Percentiles rank a stretch among this genome's conserved stretches.
These are phyloP conservation scores for Drepanosiphum platanoidis DNA, from an alignment of 2,888 invertebrate genomes.

Conservation along the genomic window DNA sequence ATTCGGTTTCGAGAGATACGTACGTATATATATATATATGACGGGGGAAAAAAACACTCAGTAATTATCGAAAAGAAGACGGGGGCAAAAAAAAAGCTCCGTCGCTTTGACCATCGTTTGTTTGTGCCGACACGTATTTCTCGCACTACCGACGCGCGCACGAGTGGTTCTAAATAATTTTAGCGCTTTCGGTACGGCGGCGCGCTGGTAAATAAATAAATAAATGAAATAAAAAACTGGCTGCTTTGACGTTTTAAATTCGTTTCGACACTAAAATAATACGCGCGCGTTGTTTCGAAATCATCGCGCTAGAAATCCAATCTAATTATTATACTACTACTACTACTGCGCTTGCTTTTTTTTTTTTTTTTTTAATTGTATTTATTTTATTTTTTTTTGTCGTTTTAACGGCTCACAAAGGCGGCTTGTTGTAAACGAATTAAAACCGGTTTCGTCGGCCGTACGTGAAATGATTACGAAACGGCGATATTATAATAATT, in stretches of 20 bases:
- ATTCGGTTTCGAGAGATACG: too few relatives aligned
- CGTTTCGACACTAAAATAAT: background rate
- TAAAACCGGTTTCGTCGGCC: background rate
- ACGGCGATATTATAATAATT: too few relatives aligned
- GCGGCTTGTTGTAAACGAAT: background rate
- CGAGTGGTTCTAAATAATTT: constrained; percentile 24
- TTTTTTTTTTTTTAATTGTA: too few relatives aligned
- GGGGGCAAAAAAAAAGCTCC: background rate
- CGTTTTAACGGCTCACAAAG: background rate
- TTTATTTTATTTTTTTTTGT: too few relatives aligned
- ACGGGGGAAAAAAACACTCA: background rate
- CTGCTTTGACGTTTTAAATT: background rate
- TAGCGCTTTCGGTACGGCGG: background rate
- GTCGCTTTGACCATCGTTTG: constrained; percentile 30
- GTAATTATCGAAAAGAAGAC: constrained; percentile 18
- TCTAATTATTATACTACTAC: too few relatives aligned
- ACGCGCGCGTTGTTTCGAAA: background rate
- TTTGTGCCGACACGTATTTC: constrained; percentile 36
- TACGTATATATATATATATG: too few relatives aligned
- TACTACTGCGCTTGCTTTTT: too few relatives aligned
- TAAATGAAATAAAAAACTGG: background rate
- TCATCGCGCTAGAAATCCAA: background rate
- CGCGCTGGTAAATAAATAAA: too few relatives aligned
- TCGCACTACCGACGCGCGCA: constrained; percentile 10
- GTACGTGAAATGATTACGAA: background rate